Conservation (phyloP, 1,140 invertebrate species). For the Drosophila sulfurigaster region DNA sequence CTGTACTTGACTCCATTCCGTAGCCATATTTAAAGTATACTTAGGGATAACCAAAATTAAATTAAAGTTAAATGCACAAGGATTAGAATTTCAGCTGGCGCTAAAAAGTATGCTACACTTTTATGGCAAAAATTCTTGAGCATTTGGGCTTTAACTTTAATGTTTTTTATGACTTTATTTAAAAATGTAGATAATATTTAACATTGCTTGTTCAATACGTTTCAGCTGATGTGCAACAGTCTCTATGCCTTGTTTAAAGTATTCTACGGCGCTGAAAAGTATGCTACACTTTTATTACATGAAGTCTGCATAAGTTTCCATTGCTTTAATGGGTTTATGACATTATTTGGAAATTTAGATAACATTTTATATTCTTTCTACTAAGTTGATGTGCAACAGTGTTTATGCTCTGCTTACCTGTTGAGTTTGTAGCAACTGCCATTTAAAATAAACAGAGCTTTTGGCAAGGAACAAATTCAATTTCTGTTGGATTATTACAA, state of each 20-base stretch:
- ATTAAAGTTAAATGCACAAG: conserved; percentile 9
- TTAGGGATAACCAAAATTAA: neutral
- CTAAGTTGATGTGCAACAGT: neutral
- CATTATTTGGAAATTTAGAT: neutral
- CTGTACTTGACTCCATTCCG: conserved; percentile 13
- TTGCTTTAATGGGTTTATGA: neutral
- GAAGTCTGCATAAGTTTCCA: too few relatives aligned
- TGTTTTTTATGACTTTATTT: neutral
- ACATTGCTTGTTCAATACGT: too few relatives aligned
- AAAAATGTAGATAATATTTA: too few relatives aligned
- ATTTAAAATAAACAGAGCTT: neutral
- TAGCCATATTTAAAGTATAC: conserved; percentile 8
- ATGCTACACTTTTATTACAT: neutral
- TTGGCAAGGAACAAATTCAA: neutral
- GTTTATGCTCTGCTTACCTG: neutral
- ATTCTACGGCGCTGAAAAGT: neutral
- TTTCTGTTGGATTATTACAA: neutral
- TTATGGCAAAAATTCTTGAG: too few relatives aligned
- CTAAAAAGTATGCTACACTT: neutral
- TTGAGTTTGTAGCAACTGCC: neutral
- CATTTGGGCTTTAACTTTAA: too few relatives aligned
- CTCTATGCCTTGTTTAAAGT: neutral
- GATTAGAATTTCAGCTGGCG: neutral
- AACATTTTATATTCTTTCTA: too few relatives aligned
- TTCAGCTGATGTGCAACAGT: neutral